Percentiles rank a stretch among this genome's conserved stretches.
Evolutionary conservation across 2,113 vertebrate species (phyloP).

Genomic region (Dinomys branickii): DNA sequence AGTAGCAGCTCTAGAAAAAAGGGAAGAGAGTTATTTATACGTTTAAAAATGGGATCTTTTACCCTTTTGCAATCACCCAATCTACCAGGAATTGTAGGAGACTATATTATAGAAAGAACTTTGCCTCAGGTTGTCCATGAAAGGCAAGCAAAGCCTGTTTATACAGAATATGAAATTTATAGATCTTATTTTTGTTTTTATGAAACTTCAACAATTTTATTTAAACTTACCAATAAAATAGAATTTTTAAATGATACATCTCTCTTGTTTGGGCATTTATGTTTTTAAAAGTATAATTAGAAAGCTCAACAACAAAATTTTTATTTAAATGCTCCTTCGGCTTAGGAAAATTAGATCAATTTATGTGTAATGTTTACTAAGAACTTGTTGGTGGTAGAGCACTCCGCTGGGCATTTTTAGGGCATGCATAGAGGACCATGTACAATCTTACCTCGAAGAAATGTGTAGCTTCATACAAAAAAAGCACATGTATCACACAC

Average conservation of each 20-base stretch:
- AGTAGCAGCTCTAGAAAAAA: slow-evolving; percentile 30
- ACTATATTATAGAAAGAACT: slow-evolving; percentile 1
- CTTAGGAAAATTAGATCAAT: slow-evolving; percentile 13
- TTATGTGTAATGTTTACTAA: neutral
- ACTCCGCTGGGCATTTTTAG: neutral
- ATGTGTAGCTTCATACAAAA: neutral
- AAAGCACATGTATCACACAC: neutral
- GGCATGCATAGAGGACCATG: neutral
- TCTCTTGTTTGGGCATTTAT: neutral
- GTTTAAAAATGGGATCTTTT: slow-evolving; percentile 45
- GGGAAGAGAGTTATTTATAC: slow-evolving; percentile 33
- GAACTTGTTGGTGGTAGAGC: slow-evolving; percentile 42
- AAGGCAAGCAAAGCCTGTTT: slow-evolving; percentile 5
- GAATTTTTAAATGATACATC: neutral
- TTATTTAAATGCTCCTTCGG: slow-evolving; percentile 24
- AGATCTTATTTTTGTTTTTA: slow-evolving; percentile 50
- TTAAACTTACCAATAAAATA: neutral
- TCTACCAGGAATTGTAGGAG: neutral
- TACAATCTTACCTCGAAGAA: neutral
- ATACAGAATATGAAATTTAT: slow-evolving; percentile 42
- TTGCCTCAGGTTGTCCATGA: slow-evolving; percentile 44
- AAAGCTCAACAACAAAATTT: slow-evolving; percentile 47
- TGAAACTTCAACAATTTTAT: slow-evolving; percentile 37
- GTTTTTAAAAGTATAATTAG: slow-evolving; percentile 13
- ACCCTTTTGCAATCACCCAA: neutral